Evolutionary conservation across 2,888 invertebrate species (phyloP).

Genomic region (Lamellibrachia columna): DNA sequence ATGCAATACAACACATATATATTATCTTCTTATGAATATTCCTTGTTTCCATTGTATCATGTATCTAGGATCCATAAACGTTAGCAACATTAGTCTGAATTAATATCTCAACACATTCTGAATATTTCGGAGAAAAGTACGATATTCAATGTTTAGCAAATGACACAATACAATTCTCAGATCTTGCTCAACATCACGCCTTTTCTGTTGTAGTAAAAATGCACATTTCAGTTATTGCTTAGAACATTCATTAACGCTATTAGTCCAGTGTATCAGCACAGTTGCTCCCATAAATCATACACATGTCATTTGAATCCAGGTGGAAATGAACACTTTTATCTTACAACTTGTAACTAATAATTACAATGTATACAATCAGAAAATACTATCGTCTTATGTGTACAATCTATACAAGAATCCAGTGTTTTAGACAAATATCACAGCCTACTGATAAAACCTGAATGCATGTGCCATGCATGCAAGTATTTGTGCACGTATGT

Average conservation of each 20-base stretch:
- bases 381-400: neutral
- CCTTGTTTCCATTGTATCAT: too few relatives aligned
- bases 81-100: too few relatives aligned
- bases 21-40: too few relatives aligned
- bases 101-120: too few relatives aligned
- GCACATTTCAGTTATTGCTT: too few relatives aligned
- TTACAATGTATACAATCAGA: neutral
- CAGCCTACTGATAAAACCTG: neutral
- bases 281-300: neutral
- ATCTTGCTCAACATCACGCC: neutral
- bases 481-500: neutral
- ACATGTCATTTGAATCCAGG: neutral
- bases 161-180: neutral
- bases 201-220: too few relatives aligned
- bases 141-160: too few relatives aligned
- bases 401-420: neutral
- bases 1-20: too few relatives aligned
- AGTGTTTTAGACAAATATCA: neutral
- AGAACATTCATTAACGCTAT: too few relatives aligned
- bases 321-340: neutral
- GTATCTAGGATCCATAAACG: too few relatives aligned
- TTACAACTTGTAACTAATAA: neutral
- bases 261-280: too few relatives aligned
- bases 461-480: neutral
- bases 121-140: too few relatives aligned